Base-by-base conservation (phyloP, 2,113 vertebrate genomes). In the Falco punctatus region DNA sequence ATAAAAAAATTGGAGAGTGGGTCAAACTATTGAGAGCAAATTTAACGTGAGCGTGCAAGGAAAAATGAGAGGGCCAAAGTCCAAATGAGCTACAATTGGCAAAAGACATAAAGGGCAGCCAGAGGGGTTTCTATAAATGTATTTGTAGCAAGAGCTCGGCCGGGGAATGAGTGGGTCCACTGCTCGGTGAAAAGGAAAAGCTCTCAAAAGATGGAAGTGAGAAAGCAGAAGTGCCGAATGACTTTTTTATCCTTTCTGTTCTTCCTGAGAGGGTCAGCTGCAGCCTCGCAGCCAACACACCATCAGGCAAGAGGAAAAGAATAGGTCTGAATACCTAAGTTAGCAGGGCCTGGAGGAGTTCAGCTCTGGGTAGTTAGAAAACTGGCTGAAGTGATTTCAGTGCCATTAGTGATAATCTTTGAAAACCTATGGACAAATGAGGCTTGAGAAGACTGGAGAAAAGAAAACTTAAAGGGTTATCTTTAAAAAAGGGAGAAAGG, bases 401-500 rank as follows among this genome's bases (percentile, higher is more conserved):
- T 88, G 82, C 92, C 80, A 88, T 96, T 94, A 96, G 83, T 62
- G 54, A 54, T 96, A 92, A 92, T 94, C 86, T 94, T 51, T 62
- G 83, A 94, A 94, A 96, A 95, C 81, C 88, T 83, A 58, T 42
- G 32, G 83, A 81, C 86, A 94, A 96, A 95, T 91, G 88, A 97
- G 80, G 82, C 95, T 95, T 93, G 88, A 84, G 94, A 88, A 92
- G 72, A 69, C 26, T 73, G 64, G 3, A 26, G 72, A 42, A 90
- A 88, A 78, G 73, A 58, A 83, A 80, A 77, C 52, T 38, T 69
- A 92, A 80, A 69, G 88, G 58, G 66, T 6, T 94, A 33, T 35
- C 35, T 90, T 97, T 82, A 22, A 73, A 57, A 92, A 69, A 44
- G 32, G 55, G 51, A 74, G 84, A 78, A 92, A 57, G 55, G 82